Percentiles rank a stretch among this genome's conserved stretches.
Conservation (phyloP, 2,113 vertebrate genomes). For the Potamarius usumacintae region DNA sequence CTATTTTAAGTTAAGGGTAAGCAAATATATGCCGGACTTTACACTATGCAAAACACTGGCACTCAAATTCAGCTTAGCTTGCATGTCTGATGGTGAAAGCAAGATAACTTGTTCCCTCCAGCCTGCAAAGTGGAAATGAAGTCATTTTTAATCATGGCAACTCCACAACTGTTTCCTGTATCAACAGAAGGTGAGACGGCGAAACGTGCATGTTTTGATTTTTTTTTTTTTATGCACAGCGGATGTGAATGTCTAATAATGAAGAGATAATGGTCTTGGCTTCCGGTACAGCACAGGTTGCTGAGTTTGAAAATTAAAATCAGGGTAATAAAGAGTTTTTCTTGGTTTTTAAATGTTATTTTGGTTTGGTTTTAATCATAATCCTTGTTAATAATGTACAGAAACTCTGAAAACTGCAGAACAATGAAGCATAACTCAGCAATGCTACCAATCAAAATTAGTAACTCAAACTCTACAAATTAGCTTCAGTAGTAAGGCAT, state of each 20-base stretch:
- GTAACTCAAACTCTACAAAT: too few species aligned
- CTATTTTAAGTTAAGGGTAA: not conserved
- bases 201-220: not conserved
- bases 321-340: not conserved
- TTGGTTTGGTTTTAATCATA: not conserved
- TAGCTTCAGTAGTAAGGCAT: too few species aligned
- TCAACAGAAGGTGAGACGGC: not conserved
- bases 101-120: not conserved
- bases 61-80: not conserved
- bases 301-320: not conserved
- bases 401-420: not conserved
- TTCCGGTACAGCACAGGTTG: not conserved
- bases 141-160: slow-evolving; percentile 10
- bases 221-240: slow-evolving; percentile 2
- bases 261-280: not conserved
- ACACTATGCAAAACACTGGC: slow-evolving; percentile 3
- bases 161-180: slow-evolving; percentile 29
- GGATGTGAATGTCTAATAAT: not conserved
- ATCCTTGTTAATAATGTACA: not conserved
- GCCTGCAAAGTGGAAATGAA: not conserved
- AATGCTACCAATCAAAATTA: too few species aligned
- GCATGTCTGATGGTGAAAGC: not conserved
- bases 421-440: too few species aligned
- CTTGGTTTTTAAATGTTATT: not conserved
- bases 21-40: not conserved